Base-by-base conservation (phyloP, 1,140 invertebrate species). In the Dendroctonus valens region DNA sequence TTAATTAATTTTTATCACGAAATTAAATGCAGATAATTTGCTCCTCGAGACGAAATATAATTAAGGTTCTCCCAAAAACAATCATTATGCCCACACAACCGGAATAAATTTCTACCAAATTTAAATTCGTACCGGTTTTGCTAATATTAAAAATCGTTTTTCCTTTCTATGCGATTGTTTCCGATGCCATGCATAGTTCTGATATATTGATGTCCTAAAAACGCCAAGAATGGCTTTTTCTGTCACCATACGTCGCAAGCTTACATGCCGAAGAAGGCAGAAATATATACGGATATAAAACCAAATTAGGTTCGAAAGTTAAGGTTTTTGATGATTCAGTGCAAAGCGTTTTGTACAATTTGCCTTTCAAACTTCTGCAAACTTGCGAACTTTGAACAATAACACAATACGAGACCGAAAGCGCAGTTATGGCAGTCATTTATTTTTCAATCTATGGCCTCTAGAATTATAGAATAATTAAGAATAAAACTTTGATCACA, bases 291-390 rank as follows among this genome's bases (percentile, higher is more conserved):
- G 46, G 41, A 65, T 65, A 65, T 65, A 65, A 65, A 65, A 65
- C 62, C 62, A 65, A 65, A 65, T 65, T 65, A 65, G 62, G 62
- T 65, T 57, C 11, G 54, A 50, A 65, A 65, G 62, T 65, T 65
- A 65, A 57, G 54, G 62, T 65, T 65, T 65, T 65, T 65, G 62
- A 65, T 58, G 62, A 65, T 65, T 65, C 62, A 50, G 62, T 57
- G 52, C 62, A 57, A 65, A 65, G 39, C 53, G 42, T 63, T 63
- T 58, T 55, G 62, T 63, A 52, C 60, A 50, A 63, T 54, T 63
- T 58, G 54, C 41, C 54, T 65, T 57, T 57, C 44, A 58, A 65
- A 65, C 62, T 65, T 65, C 44, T 9, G 37, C 54, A 57, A 65
- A 65, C 62, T 65, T 58, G 11, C n/a, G 37, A 65, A 65, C 9